A percentile compares a stretch with the other conserved stretches of the same genome.
These are phyloP conservation scores for Beroe ovata DNA, from an alignment of 37 sponge, comb jelly and placozoan genomes.

Conservation along the genomic window DNA sequence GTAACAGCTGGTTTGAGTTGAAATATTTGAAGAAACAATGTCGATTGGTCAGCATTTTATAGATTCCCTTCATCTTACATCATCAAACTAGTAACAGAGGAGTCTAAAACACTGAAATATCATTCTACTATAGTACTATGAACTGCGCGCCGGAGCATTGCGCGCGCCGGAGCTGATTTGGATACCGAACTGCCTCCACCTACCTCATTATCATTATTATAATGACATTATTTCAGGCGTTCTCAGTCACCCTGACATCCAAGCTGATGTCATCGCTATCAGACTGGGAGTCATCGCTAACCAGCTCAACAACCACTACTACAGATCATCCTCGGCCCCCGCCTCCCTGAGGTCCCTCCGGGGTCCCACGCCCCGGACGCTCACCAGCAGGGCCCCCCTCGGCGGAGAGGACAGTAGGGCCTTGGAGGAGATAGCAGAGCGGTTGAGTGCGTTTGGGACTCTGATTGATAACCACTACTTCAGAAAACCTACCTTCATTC, in stretches of 20 bases:
- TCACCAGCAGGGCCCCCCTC: background rate
- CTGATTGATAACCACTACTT: constrained; percentile 24
- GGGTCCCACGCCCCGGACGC: background rate
- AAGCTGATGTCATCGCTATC: constrained; percentile 33
- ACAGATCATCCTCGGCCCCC: background rate
- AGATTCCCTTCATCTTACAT: too few relatives aligned
- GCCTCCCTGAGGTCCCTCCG: background rate
- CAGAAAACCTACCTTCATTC: constrained; percentile 8
- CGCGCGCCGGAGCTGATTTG: too few relatives aligned
- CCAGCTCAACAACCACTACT: constrained; percentile 39
- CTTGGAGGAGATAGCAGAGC: background rate
- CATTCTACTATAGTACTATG: too few relatives aligned
- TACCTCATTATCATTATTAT: too few relatives aligned
- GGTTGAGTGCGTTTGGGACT: background rate
- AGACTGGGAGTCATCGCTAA: background rate
- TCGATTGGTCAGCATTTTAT: too few relatives aligned
- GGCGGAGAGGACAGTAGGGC: background rate
- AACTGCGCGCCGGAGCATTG: too few relatives aligned
- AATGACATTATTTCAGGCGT: too few relatives aligned
- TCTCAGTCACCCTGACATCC: constrained; percentile 44
- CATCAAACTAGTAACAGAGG: too few relatives aligned
- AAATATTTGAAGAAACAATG: too few relatives aligned
- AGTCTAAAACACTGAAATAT: too few relatives aligned
- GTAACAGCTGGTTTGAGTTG: too few relatives aligned
- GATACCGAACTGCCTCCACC: too few relatives aligned